Conservation (phyloP, 2,888 invertebrate species). For the Drosophila formosana region DNA sequence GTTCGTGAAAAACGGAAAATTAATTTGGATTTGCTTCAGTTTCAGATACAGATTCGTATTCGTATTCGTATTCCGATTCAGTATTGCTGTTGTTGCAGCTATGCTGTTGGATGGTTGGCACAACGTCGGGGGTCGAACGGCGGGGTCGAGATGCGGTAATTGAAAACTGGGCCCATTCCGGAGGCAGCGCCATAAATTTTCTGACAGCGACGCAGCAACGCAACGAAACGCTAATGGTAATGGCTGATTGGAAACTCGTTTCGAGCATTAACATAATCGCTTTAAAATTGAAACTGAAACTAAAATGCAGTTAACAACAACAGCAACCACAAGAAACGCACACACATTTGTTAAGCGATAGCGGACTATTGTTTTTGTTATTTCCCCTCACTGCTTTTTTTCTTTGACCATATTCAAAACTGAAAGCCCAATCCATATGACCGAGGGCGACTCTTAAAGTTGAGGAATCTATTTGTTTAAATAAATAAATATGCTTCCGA, state of each 20-base stretch:
- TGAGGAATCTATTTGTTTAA: neutral
- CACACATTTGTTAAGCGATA: constrained; percentile 52
- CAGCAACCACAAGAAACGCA: constrained; percentile 41
- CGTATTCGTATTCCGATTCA: constrained; percentile 27
- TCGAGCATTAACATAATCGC: constrained; percentile 77
- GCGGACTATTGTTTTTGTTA: constrained; percentile 44
- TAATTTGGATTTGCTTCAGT: constrained; percentile 70
- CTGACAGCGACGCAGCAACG: constrained; percentile 51
- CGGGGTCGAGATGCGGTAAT: constrained; percentile 69
- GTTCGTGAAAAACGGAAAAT: constrained; percentile 73
- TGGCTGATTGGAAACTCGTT: constrained; percentile 78
- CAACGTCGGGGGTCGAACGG: constrained; percentile 31
- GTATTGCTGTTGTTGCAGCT: constrained; percentile 13
- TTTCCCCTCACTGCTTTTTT: constrained; percentile 10
- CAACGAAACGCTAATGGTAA: constrained; percentile 53
- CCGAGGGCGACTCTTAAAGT: constrained; percentile 18
- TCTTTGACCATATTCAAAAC: constrained; percentile 29
- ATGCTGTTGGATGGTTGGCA: constrained; percentile 12
- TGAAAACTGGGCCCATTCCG: constrained; percentile 67
- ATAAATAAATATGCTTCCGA: neutral
- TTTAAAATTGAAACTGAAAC: constrained; percentile 78
- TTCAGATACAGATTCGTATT: constrained; percentile 40
- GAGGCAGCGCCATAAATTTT: constrained; percentile 66
- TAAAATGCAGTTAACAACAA: constrained; percentile 74
- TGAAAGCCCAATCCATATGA: constrained; percentile 25